Base-by-base conservation (phyloP, 2,888 invertebrate species). In the Diplolepis rosae region DNA sequence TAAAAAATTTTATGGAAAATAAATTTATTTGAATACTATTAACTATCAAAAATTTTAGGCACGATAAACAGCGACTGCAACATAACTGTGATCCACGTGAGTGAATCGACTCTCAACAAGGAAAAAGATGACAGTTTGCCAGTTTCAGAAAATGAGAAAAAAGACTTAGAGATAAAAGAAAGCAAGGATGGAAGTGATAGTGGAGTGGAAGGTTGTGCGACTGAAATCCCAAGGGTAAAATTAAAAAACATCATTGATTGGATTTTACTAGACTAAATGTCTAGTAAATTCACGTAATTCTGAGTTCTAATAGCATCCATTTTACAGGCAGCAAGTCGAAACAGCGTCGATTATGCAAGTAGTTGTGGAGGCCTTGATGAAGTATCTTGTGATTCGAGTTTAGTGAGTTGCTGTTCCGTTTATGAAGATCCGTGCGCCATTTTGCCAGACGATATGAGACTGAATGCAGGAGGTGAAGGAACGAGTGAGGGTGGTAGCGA, bases 381-480 rank as follows among this genome's bases (percentile, higher is more conserved):
- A 54, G 90, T 92, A 2, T 95, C 95, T 18, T 94, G 94, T 84
- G 94, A 94, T 77, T 95, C 95, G 48, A 95, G 95, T 76, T 92
- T 95, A 73, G 93, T 94, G 24, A 95, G 95, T 74, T 94, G 93
- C 84, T 94, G 93, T 77, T 95, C 94, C 1, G 94, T 94, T 69
- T 94, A 93, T 83, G 92, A 92, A 69, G 92, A 92, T 77, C 91
- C 91, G 2, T 91, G 90, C 79, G 91, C 90, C 73, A 86, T 90
- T 5, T 79, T 91, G 13, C 85, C 87, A 0, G 88, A 88, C 35
- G 88, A 88, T 66, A 76, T 86, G 15, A 76, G 85, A 4, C 54
- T 85, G 22, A 77, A 77, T 5, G 80, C 79, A 6, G 82, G 82
- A 9, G 90, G 90, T 1, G 91, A 91, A 76, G 90, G 91, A 50